phyloP scores from a whole-genome alignment of 2,113 vertebrate genomes.

The Cebidichthys violaceus region DNA sequence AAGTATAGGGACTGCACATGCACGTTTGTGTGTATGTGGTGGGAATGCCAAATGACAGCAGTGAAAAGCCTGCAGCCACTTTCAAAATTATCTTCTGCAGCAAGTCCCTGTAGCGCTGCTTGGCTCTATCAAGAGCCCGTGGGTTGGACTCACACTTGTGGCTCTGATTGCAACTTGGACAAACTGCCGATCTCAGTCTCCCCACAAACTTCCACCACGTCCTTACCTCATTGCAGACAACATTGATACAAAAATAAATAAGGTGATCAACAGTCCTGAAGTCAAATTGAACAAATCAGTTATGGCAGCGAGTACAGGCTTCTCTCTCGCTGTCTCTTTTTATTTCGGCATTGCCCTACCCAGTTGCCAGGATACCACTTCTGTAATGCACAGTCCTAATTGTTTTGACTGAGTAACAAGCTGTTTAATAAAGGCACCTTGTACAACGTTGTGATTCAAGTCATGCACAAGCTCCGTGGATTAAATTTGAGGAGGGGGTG shows the following conservation, averaged over 20 bases:
- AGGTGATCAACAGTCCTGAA: slow-evolving; percentile 58
- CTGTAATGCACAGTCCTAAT: slow-evolving; percentile 71
- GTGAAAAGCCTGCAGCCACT: slow-evolving; percentile 73
- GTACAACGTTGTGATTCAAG: slow-evolving; percentile 69
- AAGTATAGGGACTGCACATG: slow-evolving; percentile 25
- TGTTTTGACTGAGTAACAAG: slow-evolving; percentile 79
- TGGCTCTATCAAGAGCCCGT: slow-evolving; percentile 61
- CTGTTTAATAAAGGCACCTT: slow-evolving; percentile 76
- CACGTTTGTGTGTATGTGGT: slow-evolving; percentile 46
- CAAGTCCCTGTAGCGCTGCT: slow-evolving; percentile 62
- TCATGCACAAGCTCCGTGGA: slow-evolving; percentile 68
- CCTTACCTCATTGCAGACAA: slow-evolving; percentile 20
- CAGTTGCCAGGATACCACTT: slow-evolving; percentile 75
- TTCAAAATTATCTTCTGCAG: slow-evolving; percentile 77
- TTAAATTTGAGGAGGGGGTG: slow-evolving; percentile 46
- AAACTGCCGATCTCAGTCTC: slow-evolving; percentile 34
- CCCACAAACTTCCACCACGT: slow-evolving; percentile 18
- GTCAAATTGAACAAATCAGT: slow-evolving; percentile 64
- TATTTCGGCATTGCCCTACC: slow-evolving; percentile 50
- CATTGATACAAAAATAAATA: slow-evolving; percentile 39
- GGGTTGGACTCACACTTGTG: slow-evolving; percentile 61
- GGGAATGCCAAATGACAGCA: slow-evolving; percentile 68
- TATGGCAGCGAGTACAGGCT: slow-evolving; percentile 50
- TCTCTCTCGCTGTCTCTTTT: slow-evolving; percentile 47
- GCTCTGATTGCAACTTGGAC: slow-evolving; percentile 65